These are phyloP conservation scores for Jacana jacana DNA, from an alignment of 2,113 vertebrate genomes.

Conservation along the genomic window DNA sequence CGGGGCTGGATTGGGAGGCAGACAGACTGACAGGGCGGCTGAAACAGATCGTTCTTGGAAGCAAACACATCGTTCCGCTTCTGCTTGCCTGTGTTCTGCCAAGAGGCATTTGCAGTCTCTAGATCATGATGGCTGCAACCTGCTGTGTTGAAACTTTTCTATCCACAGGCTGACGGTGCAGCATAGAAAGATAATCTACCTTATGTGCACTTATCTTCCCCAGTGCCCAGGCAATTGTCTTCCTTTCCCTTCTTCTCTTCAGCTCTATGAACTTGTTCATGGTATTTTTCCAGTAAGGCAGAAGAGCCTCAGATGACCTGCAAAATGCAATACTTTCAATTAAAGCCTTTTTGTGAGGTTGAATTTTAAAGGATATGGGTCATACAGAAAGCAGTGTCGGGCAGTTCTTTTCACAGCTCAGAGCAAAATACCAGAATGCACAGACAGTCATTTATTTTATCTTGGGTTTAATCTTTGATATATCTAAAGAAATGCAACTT, in stretches of 20 bases:
- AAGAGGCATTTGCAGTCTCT: slow-evolving; percentile 51
- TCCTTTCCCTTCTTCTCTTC: neutral
- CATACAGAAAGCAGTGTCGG: neutral
- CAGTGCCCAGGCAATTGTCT: neutral
- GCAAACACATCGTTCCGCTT: slow-evolving; percentile 29
- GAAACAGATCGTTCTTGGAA: slow-evolving; percentile 49
- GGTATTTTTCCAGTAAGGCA: neutral
- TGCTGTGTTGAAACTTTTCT: slow-evolving; percentile 49
- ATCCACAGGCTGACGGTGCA: slow-evolving; percentile 33
- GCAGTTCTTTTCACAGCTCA: neutral
- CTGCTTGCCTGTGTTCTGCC: slow-evolving; percentile 39
- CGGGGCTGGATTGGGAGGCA: neutral
- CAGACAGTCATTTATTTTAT: neutral
- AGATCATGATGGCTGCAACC: slow-evolving; percentile 48
- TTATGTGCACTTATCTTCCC: slow-evolving; percentile 17
- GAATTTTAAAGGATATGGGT: neutral
- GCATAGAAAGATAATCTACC: slow-evolving; percentile 32
- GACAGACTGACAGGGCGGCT: neutral
- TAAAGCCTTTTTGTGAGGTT: neutral
- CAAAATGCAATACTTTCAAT: slow-evolving; percentile 32
- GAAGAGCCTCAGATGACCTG: neutral
- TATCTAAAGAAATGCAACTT: neutral
- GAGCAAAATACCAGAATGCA: neutral
- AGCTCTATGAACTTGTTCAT: neutral
- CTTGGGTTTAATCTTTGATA: neutral